Evolutionary conservation across 1,140 invertebrate species (phyloP).

Genomic region (Aphidius ervi): DNA sequence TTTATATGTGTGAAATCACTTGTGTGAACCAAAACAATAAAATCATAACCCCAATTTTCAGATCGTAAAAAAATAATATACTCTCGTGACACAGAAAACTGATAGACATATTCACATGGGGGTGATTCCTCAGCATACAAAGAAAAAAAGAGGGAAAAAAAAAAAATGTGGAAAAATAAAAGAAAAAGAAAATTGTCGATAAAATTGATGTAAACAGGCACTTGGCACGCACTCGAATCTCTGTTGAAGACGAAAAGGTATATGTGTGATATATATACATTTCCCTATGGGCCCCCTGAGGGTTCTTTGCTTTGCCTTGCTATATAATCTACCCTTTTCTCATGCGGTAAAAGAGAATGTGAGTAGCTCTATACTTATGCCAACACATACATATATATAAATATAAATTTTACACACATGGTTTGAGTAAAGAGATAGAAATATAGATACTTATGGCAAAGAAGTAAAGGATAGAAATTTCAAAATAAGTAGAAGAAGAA

Average conservation of each 20-base stretch:
- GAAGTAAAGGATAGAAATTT: slow-evolving; percentile 4
- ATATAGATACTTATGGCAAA: not conserved
- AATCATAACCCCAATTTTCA: too few species aligned
- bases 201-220: slow-evolving; percentile 52
- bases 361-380: slow-evolving; percentile 26
- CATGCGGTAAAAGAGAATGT: slow-evolving; percentile 6
- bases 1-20: too few species aligned
- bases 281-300: slow-evolving; percentile 4
- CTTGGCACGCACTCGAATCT: slow-evolving; percentile 34
- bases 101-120: too few species aligned
- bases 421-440: not conserved
- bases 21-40: too few species aligned
- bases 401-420: not conserved
- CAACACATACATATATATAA: slow-evolving; percentile 1
- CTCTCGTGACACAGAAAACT: too few species aligned
- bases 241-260: not conserved
- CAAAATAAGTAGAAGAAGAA: slow-evolving; percentile 1
- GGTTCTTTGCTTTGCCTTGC: slow-evolving; percentile 12
- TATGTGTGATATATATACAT: slow-evolving; percentile 2
- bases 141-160: slow-evolving; percentile 7
- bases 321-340: slow-evolving; percentile 23
- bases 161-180: slow-evolving; percentile 18
- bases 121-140: too few species aligned
- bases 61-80: too few species aligned
- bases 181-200: slow-evolving; percentile 47